A percentile compares a stretch with the other conserved stretches of the same genome.
These are phyloP conservation scores for Linurgus olivaceus DNA, from an alignment of 2,797 vertebrate genomes.

Conservation along the genomic window DNA sequence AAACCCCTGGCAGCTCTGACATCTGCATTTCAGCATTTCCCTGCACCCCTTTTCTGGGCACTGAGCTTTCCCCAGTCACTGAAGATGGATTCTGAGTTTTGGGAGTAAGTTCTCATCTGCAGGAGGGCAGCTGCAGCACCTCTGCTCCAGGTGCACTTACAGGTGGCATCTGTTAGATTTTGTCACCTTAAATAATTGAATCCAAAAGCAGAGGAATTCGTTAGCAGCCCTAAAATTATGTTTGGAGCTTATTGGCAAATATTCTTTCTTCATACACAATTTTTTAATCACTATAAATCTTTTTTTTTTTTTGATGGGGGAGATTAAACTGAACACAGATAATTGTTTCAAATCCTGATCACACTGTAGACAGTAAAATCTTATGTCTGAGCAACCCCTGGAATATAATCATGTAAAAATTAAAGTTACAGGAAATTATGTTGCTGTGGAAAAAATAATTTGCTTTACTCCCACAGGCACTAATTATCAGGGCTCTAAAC, in stretches of 20 bases:
- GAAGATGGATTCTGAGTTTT: not conserved
- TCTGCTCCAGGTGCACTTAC: not conserved
- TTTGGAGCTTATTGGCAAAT: not conserved
- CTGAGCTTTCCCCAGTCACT: not conserved
- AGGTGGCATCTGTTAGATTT: not conserved
- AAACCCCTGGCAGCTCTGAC: not conserved
- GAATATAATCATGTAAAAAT: not conserved
- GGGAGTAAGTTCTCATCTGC: not conserved
- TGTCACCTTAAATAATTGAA: not conserved
- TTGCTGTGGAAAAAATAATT: slow-evolving; percentile 8
- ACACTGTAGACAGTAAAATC: not conserved
- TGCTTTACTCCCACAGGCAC: slow-evolving; percentile 22
- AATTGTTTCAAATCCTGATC: not conserved
- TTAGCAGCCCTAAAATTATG: not conserved
- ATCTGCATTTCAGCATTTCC: not conserved
- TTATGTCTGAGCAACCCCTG: not conserved
- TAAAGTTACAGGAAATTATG: slow-evolving; percentile 7
- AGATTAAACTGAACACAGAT: not conserved
- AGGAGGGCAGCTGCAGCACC: accelerated
- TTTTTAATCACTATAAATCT: not conserved
- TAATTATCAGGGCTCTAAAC: slow-evolving; percentile 48
- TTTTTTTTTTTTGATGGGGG: accelerated
- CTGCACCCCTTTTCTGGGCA: not conserved
- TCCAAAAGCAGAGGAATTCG: accelerated
- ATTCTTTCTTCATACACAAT: not conserved